These are phyloP conservation scores for Callithrix jacchus DNA, from an alignment of 2,113 vertebrate species.

Conservation along the genomic window DNA sequence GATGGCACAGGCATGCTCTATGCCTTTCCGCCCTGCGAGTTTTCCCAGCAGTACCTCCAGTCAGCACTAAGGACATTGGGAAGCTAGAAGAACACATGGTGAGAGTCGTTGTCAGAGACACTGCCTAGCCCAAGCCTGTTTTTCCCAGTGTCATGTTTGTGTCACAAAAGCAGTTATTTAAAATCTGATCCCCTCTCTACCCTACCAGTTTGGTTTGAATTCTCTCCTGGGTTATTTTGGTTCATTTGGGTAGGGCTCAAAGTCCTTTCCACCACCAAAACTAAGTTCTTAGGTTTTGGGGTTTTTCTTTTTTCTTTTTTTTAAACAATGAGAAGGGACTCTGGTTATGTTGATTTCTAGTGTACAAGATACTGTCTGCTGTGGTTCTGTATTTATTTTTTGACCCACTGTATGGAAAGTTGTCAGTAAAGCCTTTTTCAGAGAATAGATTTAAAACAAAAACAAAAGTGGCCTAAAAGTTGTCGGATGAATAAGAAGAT, in stretches of 20 bases:
- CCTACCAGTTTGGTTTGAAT: slow-evolving; percentile 31
- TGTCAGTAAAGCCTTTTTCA: slow-evolving; percentile 90
- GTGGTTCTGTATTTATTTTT: slow-evolving; percentile 88
- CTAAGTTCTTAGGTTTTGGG: slow-evolving; percentile 77
- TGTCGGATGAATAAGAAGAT: not conserved
- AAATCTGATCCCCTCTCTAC: slow-evolving; percentile 56
- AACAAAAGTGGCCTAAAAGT: not conserved
- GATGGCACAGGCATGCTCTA: slow-evolving; percentile 95
- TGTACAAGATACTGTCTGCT: slow-evolving; percentile 86
- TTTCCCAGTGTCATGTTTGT: slow-evolving; percentile 75
- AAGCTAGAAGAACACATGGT: slow-evolving; percentile 98
- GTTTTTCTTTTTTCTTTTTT: slow-evolving; percentile 64
- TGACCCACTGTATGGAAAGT: slow-evolving; percentile 87
- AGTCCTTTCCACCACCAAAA: slow-evolving; percentile 58
- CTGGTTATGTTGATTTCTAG: slow-evolving; percentile 84
- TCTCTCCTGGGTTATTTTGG: slow-evolving; percentile 74
- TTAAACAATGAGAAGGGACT: slow-evolving; percentile 82
- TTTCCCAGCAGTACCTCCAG: slow-evolving; percentile 97
- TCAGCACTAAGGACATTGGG: slow-evolving; percentile 93
- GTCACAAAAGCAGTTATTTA: slow-evolving; percentile 83
- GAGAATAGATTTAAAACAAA: slow-evolving; percentile 87
- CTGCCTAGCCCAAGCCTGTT: slow-evolving; percentile 86
- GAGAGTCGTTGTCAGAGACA: slow-evolving; percentile 95
- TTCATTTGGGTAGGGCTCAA: slow-evolving; percentile 40
- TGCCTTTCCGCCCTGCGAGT: slow-evolving; percentile 97